Percentiles rank a stretch among this genome's conserved stretches.
Evolutionary conservation across 2,113 vertebrate species (phyloP).

Genomic region (Phrynosoma platyrhinos): DNA sequence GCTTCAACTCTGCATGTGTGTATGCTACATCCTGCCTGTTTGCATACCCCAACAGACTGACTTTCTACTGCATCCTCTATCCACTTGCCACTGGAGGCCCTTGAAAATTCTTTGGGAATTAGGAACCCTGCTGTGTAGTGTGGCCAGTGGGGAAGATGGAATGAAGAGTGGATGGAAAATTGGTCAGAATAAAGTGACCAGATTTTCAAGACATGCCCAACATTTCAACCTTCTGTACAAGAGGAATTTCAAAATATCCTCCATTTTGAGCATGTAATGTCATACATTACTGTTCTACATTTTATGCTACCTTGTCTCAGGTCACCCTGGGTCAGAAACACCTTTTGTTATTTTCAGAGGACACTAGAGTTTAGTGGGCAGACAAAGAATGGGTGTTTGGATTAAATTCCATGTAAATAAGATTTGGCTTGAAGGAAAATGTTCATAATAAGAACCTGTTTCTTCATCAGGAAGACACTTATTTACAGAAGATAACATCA

Average conservation of each 20-base stretch:
- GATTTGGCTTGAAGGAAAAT: not conserved
- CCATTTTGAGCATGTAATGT: too few species aligned
- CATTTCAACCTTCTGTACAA: too few species aligned
- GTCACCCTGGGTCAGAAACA: too few species aligned
- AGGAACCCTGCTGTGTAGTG: too few species aligned
- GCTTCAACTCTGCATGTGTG: too few species aligned
- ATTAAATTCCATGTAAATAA: not conserved
- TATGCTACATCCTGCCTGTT: too few species aligned
- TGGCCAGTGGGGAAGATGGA: not conserved
- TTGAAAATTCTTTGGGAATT: not conserved
- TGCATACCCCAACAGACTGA: too few species aligned
- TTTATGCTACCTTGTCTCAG: too few species aligned
- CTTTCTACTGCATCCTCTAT: not conserved
- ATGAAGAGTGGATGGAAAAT: not conserved
- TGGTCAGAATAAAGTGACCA: not conserved
- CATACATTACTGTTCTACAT: too few species aligned
- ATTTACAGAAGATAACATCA: slow-evolving; percentile 1
- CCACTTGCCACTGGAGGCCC: not conserved
- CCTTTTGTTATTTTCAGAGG: not conserved
- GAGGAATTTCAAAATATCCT: too few species aligned
- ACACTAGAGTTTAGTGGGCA: not conserved
- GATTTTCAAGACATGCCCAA: too few species aligned
- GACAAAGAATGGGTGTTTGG: not conserved
- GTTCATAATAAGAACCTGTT: slow-evolving; percentile 37
- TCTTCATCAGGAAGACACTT: slow-evolving; percentile 27